phyloP scores from a whole-genome alignment of 1,140 invertebrate genomes.

The Cotesia chilonis region DNA sequence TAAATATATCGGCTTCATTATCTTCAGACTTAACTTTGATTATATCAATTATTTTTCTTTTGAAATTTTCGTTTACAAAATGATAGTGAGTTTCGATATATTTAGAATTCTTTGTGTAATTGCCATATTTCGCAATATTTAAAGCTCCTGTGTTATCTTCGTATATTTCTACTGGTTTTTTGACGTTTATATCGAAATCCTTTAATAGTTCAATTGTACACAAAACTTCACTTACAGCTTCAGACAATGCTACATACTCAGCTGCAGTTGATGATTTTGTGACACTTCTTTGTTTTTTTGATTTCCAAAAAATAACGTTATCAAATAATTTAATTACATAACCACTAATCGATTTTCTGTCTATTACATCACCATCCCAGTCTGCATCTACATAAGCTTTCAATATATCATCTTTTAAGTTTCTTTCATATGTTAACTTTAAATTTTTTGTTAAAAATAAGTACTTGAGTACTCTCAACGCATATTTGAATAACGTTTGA shows the following conservation, averaged over 20 bases:
- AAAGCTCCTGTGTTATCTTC: conserved; percentile 42
- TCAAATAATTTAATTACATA: conserved; percentile 32
- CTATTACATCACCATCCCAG: conserved; percentile 39
- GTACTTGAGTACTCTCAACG: conserved; percentile 32
- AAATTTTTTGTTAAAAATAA: conserved; percentile 30
- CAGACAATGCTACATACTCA: conserved; percentile 37
- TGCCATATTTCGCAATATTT: conserved; percentile 41
- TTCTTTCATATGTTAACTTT: conserved; percentile 30
- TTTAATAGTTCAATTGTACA: conserved; percentile 16
- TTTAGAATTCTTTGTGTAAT: conserved; percentile 41
- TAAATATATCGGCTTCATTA: no score
- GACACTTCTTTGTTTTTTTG: conserved; percentile 26
- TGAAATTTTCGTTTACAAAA: conserved; percentile 26
- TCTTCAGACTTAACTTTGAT: conserved; percentile 8
- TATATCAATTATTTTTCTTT: conserved; percentile 11
- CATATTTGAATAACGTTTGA: conserved; percentile 30
- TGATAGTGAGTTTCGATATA: conserved; percentile 33
- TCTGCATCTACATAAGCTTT: conserved; percentile 43
- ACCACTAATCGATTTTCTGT: conserved; percentile 42
- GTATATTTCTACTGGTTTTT: conserved; percentile 18
- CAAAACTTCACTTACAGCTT: conserved; percentile 33
- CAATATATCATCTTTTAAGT: conserved; percentile 24
- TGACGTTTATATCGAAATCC: conserved; percentile 11
- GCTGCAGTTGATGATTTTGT: conserved; percentile 34
- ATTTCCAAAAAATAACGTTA: conserved; percentile 22